Conservation (phyloP, 2,113 vertebrate genomes). For the Prochilodus magdalenae region DNA sequence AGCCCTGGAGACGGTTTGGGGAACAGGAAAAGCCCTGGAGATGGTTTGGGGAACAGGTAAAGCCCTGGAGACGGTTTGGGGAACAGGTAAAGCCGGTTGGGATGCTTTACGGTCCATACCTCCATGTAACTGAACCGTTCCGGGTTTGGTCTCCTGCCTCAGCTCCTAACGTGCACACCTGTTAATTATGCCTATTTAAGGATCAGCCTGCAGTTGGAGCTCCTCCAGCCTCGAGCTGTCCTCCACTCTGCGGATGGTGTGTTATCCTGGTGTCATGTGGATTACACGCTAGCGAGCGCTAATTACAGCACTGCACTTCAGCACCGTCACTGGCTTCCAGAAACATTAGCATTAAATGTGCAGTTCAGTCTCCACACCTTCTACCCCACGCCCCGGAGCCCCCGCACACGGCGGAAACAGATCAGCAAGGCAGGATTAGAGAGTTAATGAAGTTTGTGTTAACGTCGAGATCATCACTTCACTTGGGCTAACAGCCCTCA, state of each 20-base stretch:
- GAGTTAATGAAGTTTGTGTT: background rate
- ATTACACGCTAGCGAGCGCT: constrained; percentile 31
- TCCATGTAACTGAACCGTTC: background rate
- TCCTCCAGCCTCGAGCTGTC: constrained; percentile 14
- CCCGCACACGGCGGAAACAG: background rate
- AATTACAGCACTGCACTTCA: constrained; percentile 33
- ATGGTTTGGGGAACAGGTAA: no score
- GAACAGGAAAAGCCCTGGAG: no score
- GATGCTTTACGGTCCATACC: no score
- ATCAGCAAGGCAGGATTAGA: background rate
- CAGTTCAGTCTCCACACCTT: constrained; percentile 4
- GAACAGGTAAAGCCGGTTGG: no score
- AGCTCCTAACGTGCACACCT: background rate
- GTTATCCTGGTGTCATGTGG: constrained; percentile 1
- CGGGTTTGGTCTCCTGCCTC: background rate
- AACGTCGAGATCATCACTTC: background rate
- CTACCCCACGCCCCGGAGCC: background rate
- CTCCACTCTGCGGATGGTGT: background rate
- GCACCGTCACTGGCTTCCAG: constrained; percentile 20
- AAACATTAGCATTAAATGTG: constrained; percentile 33
- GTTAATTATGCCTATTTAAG: background rate
- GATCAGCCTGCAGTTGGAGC: background rate
- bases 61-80: no score
- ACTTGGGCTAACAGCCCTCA: background rate
- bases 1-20: no score